Base-by-base conservation (phyloP, 1,140 invertebrate species). In the Drosophila dunni region DNA sequence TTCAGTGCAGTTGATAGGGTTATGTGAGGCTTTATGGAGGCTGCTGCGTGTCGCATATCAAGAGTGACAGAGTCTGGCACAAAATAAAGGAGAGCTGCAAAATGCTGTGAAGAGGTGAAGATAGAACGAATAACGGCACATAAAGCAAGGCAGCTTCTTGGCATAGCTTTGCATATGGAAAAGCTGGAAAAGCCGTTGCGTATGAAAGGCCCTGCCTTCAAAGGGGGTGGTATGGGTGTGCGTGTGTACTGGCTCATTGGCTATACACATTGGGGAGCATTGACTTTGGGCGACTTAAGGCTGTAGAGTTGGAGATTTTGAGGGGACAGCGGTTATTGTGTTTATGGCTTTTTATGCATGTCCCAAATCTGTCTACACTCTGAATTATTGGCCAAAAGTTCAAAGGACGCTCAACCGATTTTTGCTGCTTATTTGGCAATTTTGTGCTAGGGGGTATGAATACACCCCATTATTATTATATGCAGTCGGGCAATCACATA, bases 381-480 rank as follows among this genome's bases (percentile, higher is more conserved):
- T 89, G 80, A 89, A 66, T 89, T 89, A 86, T 86, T 83, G 83
- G 84, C 62, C 53, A 74, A 69, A 29, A 78, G 83, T 86, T 82
- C 83, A 89, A 80, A 89, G 80, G 84, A 66, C 71, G 63, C 45
- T 40, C 20, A 5, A 34, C 33, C 53, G 11, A 57, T 67, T 53
- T 75, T 63, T 61, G 54, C 46, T 45, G 74, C 66, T 69, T 67
- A 57, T 65, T 68, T 78, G 38, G 74, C 65, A 42, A 62, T 70
- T 34, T 54, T 54, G 24, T 17, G 4, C 33, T 66, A 56, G 44
- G 17, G 53, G 33, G 24, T 20, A 20, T 20, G 17, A 1, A 20
- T 20, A 29, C 6, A 3, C 6, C 6, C 6, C 24, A 29, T 29
- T 42, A 42, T 46, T 45, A 13, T 46, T 33, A 61, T 44, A 50